phyloP scores from a whole-genome alignment of 1,140 invertebrate genomes.

The Cotesia typhae region DNA sequence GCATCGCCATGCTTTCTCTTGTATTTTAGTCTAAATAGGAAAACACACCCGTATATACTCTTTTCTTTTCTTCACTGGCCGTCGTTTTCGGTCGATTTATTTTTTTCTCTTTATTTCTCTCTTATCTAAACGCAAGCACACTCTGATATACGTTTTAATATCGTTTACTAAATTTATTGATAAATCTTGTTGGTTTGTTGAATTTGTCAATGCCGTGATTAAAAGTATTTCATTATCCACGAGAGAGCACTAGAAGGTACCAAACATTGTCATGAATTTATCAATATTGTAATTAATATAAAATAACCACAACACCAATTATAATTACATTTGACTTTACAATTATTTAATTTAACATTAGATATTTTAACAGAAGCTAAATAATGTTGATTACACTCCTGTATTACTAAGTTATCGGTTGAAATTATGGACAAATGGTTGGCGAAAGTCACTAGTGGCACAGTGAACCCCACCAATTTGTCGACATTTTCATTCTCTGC shows the following conservation, averaged over 20 bases:
- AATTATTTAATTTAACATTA: not conserved
- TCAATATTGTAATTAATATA: too few species aligned
- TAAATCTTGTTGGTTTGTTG: not conserved
- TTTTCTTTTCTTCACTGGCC: not conserved
- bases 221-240: too few species aligned
- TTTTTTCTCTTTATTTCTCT: not conserved
- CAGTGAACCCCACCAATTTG: conserved; percentile 61
- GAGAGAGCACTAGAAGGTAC: too few species aligned
- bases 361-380: conserved; percentile 4
- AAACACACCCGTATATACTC: conserved; percentile 25
- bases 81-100: not conserved
- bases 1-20: conserved; percentile 49
- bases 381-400: conserved; percentile 18
- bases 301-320: too few species aligned
- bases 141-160: not conserved
- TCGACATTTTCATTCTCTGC: conserved; percentile 58
- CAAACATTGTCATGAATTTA: too few species aligned
- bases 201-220: too few species aligned
- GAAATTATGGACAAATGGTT: conserved; percentile 43
- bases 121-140: conserved; percentile 22
- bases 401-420: conserved; percentile 31
- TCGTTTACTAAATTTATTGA: not conserved
- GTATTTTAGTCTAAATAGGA: conserved; percentile 9
- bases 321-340: not conserved
- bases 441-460: conserved; percentile 58